phyloP scores from a whole-genome alignment of 92 coral and sea anemone species.

The Umimayanthus kanabou region DNA sequence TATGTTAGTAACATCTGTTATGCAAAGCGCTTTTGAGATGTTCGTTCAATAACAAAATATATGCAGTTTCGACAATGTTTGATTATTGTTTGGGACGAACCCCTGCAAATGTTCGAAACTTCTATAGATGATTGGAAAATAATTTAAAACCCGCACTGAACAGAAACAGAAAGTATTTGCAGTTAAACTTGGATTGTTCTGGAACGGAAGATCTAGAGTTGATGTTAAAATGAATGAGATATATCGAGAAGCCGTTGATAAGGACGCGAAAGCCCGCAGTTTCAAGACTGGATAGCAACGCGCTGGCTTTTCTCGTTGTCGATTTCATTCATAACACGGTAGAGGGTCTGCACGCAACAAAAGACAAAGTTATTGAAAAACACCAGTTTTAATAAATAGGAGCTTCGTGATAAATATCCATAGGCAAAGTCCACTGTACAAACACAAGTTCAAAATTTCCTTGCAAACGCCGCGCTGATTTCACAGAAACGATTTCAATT shows the following conservation, averaged over 20 bases:
- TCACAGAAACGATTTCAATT: slow-evolving; percentile 9
- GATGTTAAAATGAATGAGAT: background rate
- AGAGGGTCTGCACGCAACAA: background rate
- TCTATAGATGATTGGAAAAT: background rate
- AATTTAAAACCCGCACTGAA: background rate
- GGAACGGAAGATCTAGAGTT: background rate
- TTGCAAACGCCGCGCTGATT: background rate
- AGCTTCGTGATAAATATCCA: background rate
- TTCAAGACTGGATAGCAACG: slow-evolving; percentile 18
- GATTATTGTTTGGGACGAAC: background rate
- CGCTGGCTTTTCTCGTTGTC: background rate
- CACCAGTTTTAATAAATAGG: background rate
- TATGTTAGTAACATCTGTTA: background rate
- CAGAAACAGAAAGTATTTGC: background rate
- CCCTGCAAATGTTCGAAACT: background rate
- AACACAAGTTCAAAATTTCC: slow-evolving; percentile 1
- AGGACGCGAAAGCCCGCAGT: slow-evolving; percentile 5
- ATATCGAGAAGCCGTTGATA: slow-evolving; percentile 17
- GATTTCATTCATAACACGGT: slow-evolving; percentile 7
- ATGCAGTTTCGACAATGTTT: background rate
- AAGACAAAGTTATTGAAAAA: slow-evolving; percentile 5
- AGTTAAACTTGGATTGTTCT: background rate
- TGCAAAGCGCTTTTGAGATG: background rate
- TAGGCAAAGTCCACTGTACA: background rate
- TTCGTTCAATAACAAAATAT: background rate